Base-by-base conservation (phyloP, 2,888 invertebrate species). In the Epinotia demarniana region DNA sequence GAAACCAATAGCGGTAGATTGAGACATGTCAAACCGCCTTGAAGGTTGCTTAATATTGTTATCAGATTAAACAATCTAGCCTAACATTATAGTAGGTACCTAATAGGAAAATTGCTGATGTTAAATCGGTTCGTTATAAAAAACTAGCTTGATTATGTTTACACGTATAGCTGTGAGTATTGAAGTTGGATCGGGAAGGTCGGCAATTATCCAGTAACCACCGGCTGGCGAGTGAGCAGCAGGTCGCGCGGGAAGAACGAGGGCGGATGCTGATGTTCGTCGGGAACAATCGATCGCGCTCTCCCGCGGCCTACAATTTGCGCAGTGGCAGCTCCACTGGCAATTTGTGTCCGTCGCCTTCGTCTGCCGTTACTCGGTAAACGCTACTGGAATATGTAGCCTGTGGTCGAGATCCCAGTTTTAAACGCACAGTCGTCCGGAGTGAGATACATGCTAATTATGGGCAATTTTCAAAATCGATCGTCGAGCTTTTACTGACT, bases 391-490 rank as follows among this genome's bases (percentile, higher is more conserved):
- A 93, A 92, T 93, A 91, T 89, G 87, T 87, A 89, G 89, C 88
- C 91, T 90, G 91, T 92, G 91, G 92, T 92, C 89, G 89, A 81
- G 84, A 87, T 89, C 88, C 89, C 90, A 89, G 85, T 89, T 89
- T 92, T 89, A 91, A 92, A 91, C 87, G 91, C 85, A 89, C 89
- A 89, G 86, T 90, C 87, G 88, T 89, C 89, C 89, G 84, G 86
- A 92, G 88, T 90, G 89, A 91, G 91, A 92, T 92, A 91, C 92
- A 91, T 88, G 89, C 91, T 94, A 94, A 94, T 94, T 94, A 92
- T 87, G 90, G 92, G 92, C 87, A 93, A 94, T 94, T 94, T 94
- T 93, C 89, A 93, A 92, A 94, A 93, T 90, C 92, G 92, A 92
- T 92, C 89, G 91, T 80, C 90, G 90, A 92, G 92, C 93, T 89